Evolutionary conservation across 1,140 invertebrate genomes (phyloP), one percentile per base, ranked within the genome.

Genomic region (Macrobrachium rosenbergii): DNA sequence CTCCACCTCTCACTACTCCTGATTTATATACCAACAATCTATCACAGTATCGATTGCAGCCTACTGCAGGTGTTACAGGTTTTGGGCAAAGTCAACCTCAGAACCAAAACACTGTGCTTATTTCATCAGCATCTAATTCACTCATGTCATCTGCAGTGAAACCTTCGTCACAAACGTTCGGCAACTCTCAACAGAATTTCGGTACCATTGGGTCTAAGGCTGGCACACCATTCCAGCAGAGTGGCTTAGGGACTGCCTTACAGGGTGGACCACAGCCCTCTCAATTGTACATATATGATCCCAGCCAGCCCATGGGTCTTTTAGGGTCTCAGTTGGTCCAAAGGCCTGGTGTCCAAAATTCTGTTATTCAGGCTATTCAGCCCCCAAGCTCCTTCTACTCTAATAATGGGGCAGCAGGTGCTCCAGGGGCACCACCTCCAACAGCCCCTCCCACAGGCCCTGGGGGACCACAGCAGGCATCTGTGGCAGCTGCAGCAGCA

Each of bases 91-190:
- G 95, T 89, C 94, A 95, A 78, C 96, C 96, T 90, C 93, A 96
- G 82, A 97, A 96, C 92, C 96, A 96, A 43, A 97, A 95, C 90
- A 96, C 96, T 45, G 96, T 97, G 82, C 94, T 98, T 87, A 97
- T 98, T 85, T 97, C 96, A 77, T 97, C 96, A 45, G 95, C 95
- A 12, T 95, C 95, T 12, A 97, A 96, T 92, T 97, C 96, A 28
- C 93, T 97, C 73, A 97, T 98, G 96, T 97, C 96, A 0, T 96
- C 96, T 62, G 95, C 95, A 89, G 96, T 97, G 19, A 98, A 98
- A 91, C 96, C 96, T 23, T 95, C 95, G 16, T 94, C 94, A 79
- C 89, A 90, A 73, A 88, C 89, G 37, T 90, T 90, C 60, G 89
- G 89, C 19, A 89, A 79, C 69, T 89, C 89, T n/a, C 88, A 89